A percentile compares a stretch with the other conserved stretches of the same genome.
Conservation (phyloP, 2,888 invertebrate species). For the Boloria selene region DNA sequence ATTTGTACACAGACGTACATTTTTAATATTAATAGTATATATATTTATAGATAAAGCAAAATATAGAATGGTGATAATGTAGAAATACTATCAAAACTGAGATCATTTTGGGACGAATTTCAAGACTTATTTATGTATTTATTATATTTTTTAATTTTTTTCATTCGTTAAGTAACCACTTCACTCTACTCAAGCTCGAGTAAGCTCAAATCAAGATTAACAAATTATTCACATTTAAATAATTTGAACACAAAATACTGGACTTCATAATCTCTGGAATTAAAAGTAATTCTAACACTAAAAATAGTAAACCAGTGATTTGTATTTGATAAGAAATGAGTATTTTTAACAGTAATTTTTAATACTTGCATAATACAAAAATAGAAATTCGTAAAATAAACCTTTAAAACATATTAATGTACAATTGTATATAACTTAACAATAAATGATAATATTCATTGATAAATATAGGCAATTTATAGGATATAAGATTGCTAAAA, state of each 20-base stretch:
- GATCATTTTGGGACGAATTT: slow-evolving; percentile 30
- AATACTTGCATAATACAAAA: slow-evolving; percentile 43
- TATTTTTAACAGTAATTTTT: slow-evolving; percentile 34
- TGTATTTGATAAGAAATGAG: slow-evolving; percentile 38
- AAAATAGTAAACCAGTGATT: not conserved
- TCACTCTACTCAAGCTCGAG: slow-evolving; percentile 28
- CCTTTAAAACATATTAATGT: slow-evolving; percentile 24
- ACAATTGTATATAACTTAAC: slow-evolving; percentile 26
- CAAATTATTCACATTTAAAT: slow-evolving; percentile 31
- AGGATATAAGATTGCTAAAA: slow-evolving; percentile 2
- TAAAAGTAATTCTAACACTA: slow-evolving; percentile 19
- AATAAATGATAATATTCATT: slow-evolving; percentile 17
- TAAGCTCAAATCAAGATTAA: slow-evolving; percentile 28
- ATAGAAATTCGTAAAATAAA: slow-evolving; percentile 42
- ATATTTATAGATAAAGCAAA: not conserved
- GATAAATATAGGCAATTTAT: slow-evolving; percentile 9
- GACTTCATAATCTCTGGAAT: slow-evolving; percentile 34
- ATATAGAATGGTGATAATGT: slow-evolving; percentile 24
- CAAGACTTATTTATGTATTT: slow-evolving; percentile 13
- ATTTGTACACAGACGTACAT: slow-evolving; percentile 5
- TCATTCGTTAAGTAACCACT: slow-evolving; percentile 23
- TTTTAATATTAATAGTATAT: not conserved
- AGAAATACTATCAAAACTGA: slow-evolving; percentile 21
- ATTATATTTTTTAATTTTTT: slow-evolving; percentile 1
- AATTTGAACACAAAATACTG: slow-evolving; percentile 43